A percentile compares a stretch with the other conserved stretches of the same genome.
Evolutionary conservation across 1,140 invertebrate species (phyloP).

Genomic region (Oedothorax gibbosus): DNA sequence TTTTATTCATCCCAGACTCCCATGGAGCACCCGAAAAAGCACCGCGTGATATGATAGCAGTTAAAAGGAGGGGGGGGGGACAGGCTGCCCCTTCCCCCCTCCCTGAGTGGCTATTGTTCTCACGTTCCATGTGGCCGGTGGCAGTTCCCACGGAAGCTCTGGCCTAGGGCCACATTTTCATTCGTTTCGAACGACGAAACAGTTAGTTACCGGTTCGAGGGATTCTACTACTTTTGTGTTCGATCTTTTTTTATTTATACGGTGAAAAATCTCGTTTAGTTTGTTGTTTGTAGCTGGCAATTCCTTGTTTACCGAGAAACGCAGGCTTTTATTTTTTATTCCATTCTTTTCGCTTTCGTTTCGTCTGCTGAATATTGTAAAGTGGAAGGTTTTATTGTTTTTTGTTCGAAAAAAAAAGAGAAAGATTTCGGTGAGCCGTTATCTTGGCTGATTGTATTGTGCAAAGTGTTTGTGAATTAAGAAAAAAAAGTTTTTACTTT

Average conservation of each 20-base stretch:
- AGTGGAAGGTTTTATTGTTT: too few relatives aligned
- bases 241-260: conserved; percentile 25
- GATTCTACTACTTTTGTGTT: conserved; percentile 2
- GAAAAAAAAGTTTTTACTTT: too few relatives aligned
- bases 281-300: background rate
- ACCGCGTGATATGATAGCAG: conserved; percentile 47
- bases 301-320: background rate
- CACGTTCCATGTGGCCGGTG: conserved; percentile 50
- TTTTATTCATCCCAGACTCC: conserved; percentile 6
- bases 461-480: too few relatives aligned
- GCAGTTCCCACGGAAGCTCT: conserved; percentile 57
- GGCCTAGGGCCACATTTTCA: conserved; percentile 53
- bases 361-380: background rate
- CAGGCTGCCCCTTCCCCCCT: conserved; percentile 7
- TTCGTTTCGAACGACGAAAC: conserved; percentile 24
- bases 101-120: conserved; percentile 57
- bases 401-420: too few relatives aligned
- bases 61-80: conserved; percentile 48
- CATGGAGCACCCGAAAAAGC: conserved; percentile 21
- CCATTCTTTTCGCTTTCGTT: background rate
- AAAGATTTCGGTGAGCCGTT: too few relatives aligned
- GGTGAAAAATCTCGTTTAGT: conserved; percentile 6
- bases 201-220: conserved; percentile 42
- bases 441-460: too few relatives aligned
- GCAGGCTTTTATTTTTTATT: background rate